Conservation (phyloP, 2,888 invertebrate species). For the Willowsia nigromaculata region DNA sequence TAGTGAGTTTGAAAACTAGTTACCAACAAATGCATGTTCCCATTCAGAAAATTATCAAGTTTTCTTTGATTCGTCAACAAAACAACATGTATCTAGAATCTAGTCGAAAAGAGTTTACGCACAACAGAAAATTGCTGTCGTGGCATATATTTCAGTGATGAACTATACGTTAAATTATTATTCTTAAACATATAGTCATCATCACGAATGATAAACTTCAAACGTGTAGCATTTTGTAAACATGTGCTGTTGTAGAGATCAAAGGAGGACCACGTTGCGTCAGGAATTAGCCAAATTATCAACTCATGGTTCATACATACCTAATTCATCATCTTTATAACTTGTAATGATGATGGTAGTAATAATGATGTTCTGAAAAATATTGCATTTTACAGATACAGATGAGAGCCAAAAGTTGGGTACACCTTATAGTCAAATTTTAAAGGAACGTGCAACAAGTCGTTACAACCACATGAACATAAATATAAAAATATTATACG, state of each 20-base stretch:
- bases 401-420: neutral
- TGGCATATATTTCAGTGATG: neutral
- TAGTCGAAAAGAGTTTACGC: neutral
- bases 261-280: slow-evolving; percentile 38
- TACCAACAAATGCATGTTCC: neutral
- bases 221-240: slow-evolving; percentile 34
- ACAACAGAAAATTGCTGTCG: neutral
- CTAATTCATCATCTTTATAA: neutral
- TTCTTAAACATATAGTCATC: neutral
- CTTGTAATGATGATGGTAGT: neutral
- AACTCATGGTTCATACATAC: slow-evolving; percentile 5
- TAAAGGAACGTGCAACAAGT: slow-evolving; percentile 42
- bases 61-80: neutral
- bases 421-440: neutral
- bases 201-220: neutral
- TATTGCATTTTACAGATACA: neutral
- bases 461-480: slow-evolving; percentile 10
- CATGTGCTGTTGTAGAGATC: neutral
- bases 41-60: neutral
- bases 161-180: no score
- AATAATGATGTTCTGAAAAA: neutral
- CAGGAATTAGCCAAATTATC: slow-evolving; percentile 52
- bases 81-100: neutral
- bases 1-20: neutral
- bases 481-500: neutral